These are phyloP conservation scores for Penaeus monodon DNA, from an alignment of 2,888 invertebrate genomes.

Conservation along the genomic window DNA sequence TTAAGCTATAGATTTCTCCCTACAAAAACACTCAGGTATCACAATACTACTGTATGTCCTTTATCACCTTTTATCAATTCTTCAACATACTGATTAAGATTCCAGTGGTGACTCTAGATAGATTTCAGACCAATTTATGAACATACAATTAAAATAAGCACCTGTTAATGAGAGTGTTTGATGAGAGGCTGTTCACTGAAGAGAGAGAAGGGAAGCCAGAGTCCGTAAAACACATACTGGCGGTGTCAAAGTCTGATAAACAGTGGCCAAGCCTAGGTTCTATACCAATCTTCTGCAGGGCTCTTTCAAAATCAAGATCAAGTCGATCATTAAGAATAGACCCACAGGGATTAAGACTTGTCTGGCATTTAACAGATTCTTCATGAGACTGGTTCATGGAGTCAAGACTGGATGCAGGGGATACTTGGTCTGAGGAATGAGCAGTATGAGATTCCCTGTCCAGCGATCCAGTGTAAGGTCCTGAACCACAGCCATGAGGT, in stretches of 20 bases:
- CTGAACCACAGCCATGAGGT: conserved; percentile 22
- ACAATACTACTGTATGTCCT: too few relatives aligned
- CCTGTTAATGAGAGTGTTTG: conserved; percentile 23
- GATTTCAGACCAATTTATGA: not conserved
- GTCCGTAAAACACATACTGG: conserved; percentile 5
- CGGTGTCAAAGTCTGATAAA: not conserved
- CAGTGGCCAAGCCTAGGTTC: not conserved
- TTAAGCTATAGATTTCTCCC: not conserved
- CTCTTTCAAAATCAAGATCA: conserved; percentile 37
- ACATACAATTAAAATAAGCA: conserved; percentile 5
- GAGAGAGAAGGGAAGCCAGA: conserved; percentile 38
- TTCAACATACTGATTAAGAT: too few relatives aligned
- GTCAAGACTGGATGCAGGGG: conserved; percentile 85
- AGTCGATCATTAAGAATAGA: conserved; percentile 32
- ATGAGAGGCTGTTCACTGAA: conserved; percentile 33
- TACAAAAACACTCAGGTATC: too few relatives aligned
- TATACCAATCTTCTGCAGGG: conserved; percentile 17
- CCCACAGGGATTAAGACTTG: conserved; percentile 39
- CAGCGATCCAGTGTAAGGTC: conserved; percentile 25
- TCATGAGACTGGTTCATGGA: conserved; percentile 75
- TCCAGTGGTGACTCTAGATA: too few relatives aligned
- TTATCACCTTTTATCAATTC: too few relatives aligned
- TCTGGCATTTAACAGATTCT: conserved; percentile 31
- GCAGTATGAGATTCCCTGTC: conserved; percentile 33
- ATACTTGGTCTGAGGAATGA: conserved; percentile 53